These are phyloP conservation scores for Drosophila simulans DNA, from an alignment of 1,140 invertebrate species.

Conservation along the genomic window DNA sequence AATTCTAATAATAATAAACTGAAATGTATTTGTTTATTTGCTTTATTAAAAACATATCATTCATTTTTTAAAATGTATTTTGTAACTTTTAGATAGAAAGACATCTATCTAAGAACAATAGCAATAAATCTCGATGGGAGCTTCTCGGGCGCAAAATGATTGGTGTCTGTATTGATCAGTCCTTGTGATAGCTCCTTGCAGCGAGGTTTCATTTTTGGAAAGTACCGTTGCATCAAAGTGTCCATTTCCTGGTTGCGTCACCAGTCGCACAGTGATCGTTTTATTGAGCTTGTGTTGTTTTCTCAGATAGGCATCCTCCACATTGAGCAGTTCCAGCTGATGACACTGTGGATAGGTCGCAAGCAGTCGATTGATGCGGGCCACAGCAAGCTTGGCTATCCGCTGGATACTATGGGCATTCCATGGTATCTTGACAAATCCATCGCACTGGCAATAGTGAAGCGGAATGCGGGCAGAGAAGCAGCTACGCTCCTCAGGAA, in stretches of 20 bases:
- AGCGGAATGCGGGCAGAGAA: constrained; percentile 8
- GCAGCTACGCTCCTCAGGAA: constrained; percentile 33
- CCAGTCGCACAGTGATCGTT: constrained; percentile 9
- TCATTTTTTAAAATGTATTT: too few relatives aligned
- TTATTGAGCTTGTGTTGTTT: neutral
- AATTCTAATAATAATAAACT: too few relatives aligned
- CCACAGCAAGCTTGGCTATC: constrained; percentile 8
- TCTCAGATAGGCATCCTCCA: constrained; percentile 18
- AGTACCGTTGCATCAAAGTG: constrained; percentile 21
- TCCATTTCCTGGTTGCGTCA: constrained; percentile 16
- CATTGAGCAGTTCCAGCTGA: neutral
- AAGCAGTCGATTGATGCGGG: constrained; percentile 5
- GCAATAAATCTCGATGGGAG: constrained; percentile 13
- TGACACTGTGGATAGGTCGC: constrained; percentile 7
- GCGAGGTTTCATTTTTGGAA: neutral
- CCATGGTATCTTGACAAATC: constrained; percentile 1
- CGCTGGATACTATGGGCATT: neutral
- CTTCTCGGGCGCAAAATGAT: constrained; percentile 2
- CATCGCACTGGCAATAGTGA: constrained; percentile 19
- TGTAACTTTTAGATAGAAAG: too few relatives aligned
- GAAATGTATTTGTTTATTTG: too few relatives aligned
- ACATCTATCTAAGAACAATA: constrained; percentile 12
- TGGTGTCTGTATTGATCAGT: constrained; percentile 16
- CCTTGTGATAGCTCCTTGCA: constrained; percentile 17
- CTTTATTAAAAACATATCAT: neutral